phyloP scores from a whole-genome alignment of 2,888 invertebrate genomes.

The Limnephilus lunatus region DNA sequence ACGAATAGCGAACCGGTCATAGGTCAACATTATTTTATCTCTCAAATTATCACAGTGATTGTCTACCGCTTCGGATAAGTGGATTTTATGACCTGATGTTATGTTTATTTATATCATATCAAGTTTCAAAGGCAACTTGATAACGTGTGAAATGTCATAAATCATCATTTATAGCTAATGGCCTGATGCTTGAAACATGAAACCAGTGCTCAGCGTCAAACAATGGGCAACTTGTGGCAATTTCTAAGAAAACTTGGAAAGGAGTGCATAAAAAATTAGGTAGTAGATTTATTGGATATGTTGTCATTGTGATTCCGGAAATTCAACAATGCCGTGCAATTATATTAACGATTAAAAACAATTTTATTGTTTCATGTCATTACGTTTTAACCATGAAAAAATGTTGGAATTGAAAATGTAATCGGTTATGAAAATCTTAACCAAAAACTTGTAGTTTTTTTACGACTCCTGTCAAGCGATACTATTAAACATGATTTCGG shows the following conservation, averaged over 20 bases:
- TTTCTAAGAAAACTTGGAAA: neutral
- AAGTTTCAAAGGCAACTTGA: neutral
- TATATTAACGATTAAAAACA: too few species aligned
- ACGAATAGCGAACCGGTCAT: too few species aligned
- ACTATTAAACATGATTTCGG: too few species aligned
- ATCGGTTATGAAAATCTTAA: too few species aligned
- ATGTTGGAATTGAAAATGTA: too few species aligned
- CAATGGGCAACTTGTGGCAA: neutral
- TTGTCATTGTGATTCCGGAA: neutral
- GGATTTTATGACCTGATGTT: neutral
- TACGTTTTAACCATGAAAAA: too few species aligned
- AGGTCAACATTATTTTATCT: neutral
- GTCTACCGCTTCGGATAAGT: neutral
- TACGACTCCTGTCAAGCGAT: too few species aligned
- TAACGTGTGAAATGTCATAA: neutral
- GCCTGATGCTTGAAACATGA: too few species aligned
- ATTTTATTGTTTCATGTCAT: too few species aligned
- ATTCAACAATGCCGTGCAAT: neutral
- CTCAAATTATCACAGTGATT: neutral
- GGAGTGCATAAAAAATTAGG: neutral
- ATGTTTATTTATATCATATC: neutral
- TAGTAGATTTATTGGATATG: too few species aligned
- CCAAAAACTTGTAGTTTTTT: too few species aligned
- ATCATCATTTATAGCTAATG: neutral
- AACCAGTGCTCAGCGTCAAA: too few species aligned